phyloP scores from a whole-genome alignment of 1,140 invertebrate genomes.

The Leptinotarsa lineolata region DNA sequence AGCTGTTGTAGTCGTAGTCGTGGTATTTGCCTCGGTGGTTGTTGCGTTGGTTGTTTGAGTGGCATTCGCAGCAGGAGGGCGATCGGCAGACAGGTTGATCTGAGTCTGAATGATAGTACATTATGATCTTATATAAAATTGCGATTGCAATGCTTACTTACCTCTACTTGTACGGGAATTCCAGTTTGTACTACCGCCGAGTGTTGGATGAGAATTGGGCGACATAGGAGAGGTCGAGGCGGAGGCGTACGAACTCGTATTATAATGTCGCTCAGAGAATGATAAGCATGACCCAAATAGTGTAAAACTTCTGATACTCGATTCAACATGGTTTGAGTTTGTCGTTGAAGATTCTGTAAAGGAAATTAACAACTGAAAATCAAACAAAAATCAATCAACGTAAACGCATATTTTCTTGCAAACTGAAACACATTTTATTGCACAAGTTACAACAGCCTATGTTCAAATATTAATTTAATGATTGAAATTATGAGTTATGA shows the following conservation, averaged over 20 bases:
- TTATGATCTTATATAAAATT: slow-evolving; percentile 17
- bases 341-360: slow-evolving; percentile 55
- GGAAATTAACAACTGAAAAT: slow-evolving; percentile 18
- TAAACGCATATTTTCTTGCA: too few species aligned
- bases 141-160: slow-evolving; percentile 39
- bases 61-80: slow-evolving; percentile 41
- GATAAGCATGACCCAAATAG: slow-evolving; percentile 82
- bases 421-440: too few species aligned
- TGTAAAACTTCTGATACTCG: slow-evolving; percentile 80
- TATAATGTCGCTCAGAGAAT: slow-evolving; percentile 84
- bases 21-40: slow-evolving; percentile 43
- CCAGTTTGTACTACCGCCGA: slow-evolving; percentile 64
- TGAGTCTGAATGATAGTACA: slow-evolving; percentile 54
- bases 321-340: slow-evolving; percentile 69
- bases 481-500: too few species aligned
- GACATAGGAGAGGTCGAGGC: slow-evolving; percentile 71
- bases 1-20: slow-evolving; percentile 39
- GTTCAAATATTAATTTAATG: too few species aligned
- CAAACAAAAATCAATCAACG: too few species aligned
- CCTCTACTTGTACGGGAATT: slow-evolving; percentile 70
- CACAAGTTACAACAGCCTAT: too few species aligned
- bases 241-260: slow-evolving; percentile 70
- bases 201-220: slow-evolving; percentile 75
- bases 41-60: slow-evolving; percentile 41
- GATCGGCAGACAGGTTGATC: slow-evolving; percentile 58